Base-by-base conservation (phyloP, 2,888 invertebrate species). In the Acrocyrtus sp. region DNA sequence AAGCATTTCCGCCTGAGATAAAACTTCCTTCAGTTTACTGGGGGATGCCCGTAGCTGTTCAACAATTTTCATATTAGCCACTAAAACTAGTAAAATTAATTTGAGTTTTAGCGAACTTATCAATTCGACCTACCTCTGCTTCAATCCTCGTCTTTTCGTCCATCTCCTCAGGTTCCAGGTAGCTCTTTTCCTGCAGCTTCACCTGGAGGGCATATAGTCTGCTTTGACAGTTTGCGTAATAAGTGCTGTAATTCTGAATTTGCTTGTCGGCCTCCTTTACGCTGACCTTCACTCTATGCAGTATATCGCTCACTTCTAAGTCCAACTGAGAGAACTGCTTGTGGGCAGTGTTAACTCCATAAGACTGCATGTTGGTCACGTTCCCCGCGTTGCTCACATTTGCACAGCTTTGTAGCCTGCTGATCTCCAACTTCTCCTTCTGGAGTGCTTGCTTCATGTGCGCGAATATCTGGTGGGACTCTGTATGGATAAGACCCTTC, bases 51-150 rank as follows among this genome's bases (percentile, higher is more conserved):
- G n/a, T n/a, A n/a, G n/a, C n/a, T n/a, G n/a, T 4, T 51, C 12
- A 10, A 26, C 26, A 3, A 51, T 27, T 26, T 4, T 5, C 39
- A 39, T 39, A 39, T 10, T 19, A 10, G 19, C 21, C 21, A 21
- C 21, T 47, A 10, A 21, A 2, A 47, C 47, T 21, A 4, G 47
- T 21, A n/a, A 47, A 17, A 19, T 3, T 10, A 19, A 47, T 3
- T 19, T 12, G 10, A 63, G 24, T n/a, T n/a, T 41, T 45, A 19
- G 22, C 8, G 2, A 51, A 24, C 15, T 5, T n/a, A 5, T 63
- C 24, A 19, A 56, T 22, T 22, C 19, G 17, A 24, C 51, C 6
- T 51, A 26, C 21, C 17, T 17, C 47, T 65, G 66, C 22, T 58
- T 56, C 12, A 29, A 29, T 29, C 22, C n/a, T 29, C 26, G 5